Base-by-base conservation (phyloP, 2,888 invertebrate genomes). In the Dendrolimus pini region DNA sequence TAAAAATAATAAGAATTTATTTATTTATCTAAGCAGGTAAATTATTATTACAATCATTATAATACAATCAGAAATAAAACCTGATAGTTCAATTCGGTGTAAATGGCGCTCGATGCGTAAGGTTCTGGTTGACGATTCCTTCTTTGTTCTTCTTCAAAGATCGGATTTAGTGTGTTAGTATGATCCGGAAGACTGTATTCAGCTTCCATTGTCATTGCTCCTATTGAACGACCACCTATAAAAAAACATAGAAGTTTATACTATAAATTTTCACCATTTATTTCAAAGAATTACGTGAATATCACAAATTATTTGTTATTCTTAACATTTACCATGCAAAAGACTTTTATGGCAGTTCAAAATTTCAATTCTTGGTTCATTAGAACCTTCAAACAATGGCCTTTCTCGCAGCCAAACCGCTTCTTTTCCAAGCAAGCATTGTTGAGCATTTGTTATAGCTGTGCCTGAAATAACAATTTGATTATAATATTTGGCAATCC, bases 21-120 rank as follows among this genome's bases (percentile, higher is more conserved):
- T 62, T 55, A 6, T 30, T 30, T 30, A 3, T 30, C 30, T 6
- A 30, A 30, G 30, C 30, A 30, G 30, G 30, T 6, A 30, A 30
- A 30, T 30, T 1, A 30, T 30, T 1, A 30, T 30, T 30, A 30
- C 3, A 30, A 30, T 30, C 30, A 30, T 30, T 30, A 30, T 30
- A 30, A 30, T 30, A 30, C 30, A 6, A 6, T 30, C 30, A 30
- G 6, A 30, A 30, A 30, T 30, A 30, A 30, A 30, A 88, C 89
- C 79, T 84, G 86, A 70, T 89, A 90, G 65, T 88, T 89, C 52
- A 90, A 65, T 72, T 90, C 89, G n/a, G 89, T 89, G 61, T 90
- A 90, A 71, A 90, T 90, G 58, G 95, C 95, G 59, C 95, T 95
- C 0, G 95, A 95, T 7, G 96, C 95, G 67, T 95, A 96, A 1